Base-by-base conservation (phyloP, 2,113 vertebrate genomes). In the Pituophis catenifer region DNA sequence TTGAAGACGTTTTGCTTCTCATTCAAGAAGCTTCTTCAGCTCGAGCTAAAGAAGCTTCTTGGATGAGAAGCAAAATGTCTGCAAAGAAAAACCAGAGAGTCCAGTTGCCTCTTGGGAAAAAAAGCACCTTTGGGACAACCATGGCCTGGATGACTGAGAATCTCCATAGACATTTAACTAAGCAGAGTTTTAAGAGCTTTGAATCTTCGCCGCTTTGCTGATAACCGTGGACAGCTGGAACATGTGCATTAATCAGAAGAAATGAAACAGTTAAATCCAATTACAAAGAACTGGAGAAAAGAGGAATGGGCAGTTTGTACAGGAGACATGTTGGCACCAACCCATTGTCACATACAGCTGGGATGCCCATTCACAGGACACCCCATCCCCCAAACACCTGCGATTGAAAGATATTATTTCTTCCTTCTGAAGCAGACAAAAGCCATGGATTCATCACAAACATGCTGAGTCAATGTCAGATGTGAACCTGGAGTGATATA, bases 381-480 rank as follows among this genome's bases (percentile, higher is more conserved):
- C 21, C 44, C 48, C 52, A 21, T 29, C n/a, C 75, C 89, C 87
- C 26, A 88, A 54, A 59, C 33, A 57, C 55, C 90, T 57, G 13
- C 0, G 88, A 90, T 58, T 94, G 70, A 95, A 96, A 88, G 95
- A 92, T 93, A 59, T 91, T 86, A 53, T 1, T 95, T 90, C 92
- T 95, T 93, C 92, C 92, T 94, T 91, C 95, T 13, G 21, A 0
- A 65, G 92, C 96, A 97, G 94, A 95, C 81, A 86, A 94, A 95
- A 96, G 94, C 90, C 91, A 7, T 81, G 50, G 93, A 90, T 95
- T 95, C 90, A 93, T 94, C 92, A 91, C 92, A 94, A 96, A 94
- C 38, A 94, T 93, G 93, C 96, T 95, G 96, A 96, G 94, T 96
- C 96, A 96, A 91, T 0, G n/a, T 59, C 55, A 91, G 94, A 50